Conservation (phyloP, 2,888 invertebrate genomes). For the Mesorhabditis spiculigera region DNA sequence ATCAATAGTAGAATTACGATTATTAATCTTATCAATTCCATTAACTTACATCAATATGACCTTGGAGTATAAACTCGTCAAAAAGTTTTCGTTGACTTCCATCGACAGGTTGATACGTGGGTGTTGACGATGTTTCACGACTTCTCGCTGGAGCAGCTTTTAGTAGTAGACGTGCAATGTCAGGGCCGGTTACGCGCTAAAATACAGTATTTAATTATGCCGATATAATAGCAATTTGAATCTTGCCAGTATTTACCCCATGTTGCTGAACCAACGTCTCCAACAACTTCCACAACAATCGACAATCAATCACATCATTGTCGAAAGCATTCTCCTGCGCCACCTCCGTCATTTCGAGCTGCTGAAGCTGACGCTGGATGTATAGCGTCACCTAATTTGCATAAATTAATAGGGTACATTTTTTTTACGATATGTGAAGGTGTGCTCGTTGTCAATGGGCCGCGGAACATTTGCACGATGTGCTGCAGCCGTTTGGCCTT, state of each 20-base stretch:
- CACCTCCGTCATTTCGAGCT: slow-evolving; percentile 38
- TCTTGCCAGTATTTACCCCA: slow-evolving; percentile 27
- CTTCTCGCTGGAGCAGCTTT: slow-evolving; percentile 12
- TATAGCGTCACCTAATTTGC: slow-evolving; percentile 33
- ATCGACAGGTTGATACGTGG: slow-evolving; percentile 19
- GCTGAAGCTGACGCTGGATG: slow-evolving; percentile 45
- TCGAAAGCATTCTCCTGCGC: slow-evolving; percentile 37
- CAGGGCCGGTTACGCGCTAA: slow-evolving; percentile 50
- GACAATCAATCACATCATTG: slow-evolving; percentile 42
- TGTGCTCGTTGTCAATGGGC: neutral
- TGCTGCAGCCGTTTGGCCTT: neutral
- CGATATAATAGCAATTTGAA: neutral
- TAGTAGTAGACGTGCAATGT: slow-evolving; percentile 45
- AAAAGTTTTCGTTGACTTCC: slow-evolving; percentile 17
- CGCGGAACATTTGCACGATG: neutral
- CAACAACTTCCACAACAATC: slow-evolving; percentile 48
- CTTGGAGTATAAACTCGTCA: slow-evolving; percentile 45
- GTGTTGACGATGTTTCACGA: neutral
- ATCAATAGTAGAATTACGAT: neutral
- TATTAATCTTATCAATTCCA: neutral
- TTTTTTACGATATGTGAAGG: neutral
- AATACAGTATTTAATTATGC: slow-evolving; percentile 15
- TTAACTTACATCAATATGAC: slow-evolving; percentile 45
- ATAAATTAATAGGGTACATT: neutral
- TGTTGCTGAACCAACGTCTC: slow-evolving; percentile 48